Evolutionary conservation across 2,113 vertebrate species (phyloP), one percentile per base, ranked within the genome.

Genomic region (Rousettus leschenaultii): DNA sequence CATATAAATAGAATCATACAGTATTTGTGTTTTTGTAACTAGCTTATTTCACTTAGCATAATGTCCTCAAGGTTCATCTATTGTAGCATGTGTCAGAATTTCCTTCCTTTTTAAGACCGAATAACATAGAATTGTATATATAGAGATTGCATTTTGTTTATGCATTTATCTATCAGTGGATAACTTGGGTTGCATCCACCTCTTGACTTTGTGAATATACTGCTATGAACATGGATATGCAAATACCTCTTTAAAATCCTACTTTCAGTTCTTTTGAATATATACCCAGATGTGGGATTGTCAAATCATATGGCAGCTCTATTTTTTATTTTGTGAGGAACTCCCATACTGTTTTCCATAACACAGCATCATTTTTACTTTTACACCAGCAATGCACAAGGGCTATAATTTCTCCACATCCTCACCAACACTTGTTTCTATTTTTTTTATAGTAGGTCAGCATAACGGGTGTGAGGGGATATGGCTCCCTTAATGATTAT

Each of bases 1-100:
- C 63, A 45, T 65, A 45, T 86, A 45, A 92, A 59, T 88, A 70
- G 40, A 91, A 80, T 68, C n/a, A 65, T 73, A 55, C 6, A 57
- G 14, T 88, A 18, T 87, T 89, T 94, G 21, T 90, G 65, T 86
- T 78, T 65, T 80, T 86, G n/a, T 93, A n/a, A 74, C 45, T 92
- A 48, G 40, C 35, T 51, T 53, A 48, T 79, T 88, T 94, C 59
- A 71, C 12, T 91, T 82, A 89, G 51, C 15, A 40, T 86, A 61
- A 65, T 91, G 33, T 71, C 33, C 38, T 87, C 61, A 45, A 77
- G 84, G 26, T 48, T 73, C n/a, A 63, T 38, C 26, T 59, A 16
- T 79, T 89, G 33, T 87, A 82, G n/a, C 26, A 83, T 55, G 7
- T 77, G 22, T 87, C 75, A 83, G 28, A 71, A 83, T 86, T 90